A percentile compares a stretch with the other conserved stretches of the same genome.
These are phyloP conservation scores for Fragum fragum DNA, from an alignment of 2,888 invertebrate species.

Conservation along the genomic window DNA sequence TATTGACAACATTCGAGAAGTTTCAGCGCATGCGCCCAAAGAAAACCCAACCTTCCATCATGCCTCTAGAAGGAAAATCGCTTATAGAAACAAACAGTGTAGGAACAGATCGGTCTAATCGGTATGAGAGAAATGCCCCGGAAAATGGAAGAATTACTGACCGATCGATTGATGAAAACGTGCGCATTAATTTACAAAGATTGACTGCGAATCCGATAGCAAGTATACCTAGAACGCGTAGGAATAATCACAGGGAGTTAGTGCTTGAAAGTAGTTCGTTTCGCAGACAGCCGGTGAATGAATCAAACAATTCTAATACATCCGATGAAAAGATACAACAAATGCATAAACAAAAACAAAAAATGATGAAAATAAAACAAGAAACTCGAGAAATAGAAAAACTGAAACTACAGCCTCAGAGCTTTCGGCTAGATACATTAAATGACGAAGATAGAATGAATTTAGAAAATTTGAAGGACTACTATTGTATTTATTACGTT, in stretches of 20 bases:
- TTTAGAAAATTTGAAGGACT: slow-evolving; percentile 71
- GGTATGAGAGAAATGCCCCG: slow-evolving; percentile 26
- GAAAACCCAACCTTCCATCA: slow-evolving; percentile 69
- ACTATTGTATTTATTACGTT: slow-evolving; percentile 76
- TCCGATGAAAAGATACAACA: slow-evolving; percentile 56
- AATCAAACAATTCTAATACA: slow-evolving; percentile 58
- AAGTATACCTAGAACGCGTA: slow-evolving; percentile 75
- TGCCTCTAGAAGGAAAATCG: slow-evolving; percentile 77
- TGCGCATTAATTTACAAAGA: slow-evolving; percentile 73
- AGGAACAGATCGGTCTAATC: slow-evolving; percentile 29
- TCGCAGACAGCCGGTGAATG: slow-evolving; percentile 41
- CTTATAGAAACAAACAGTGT: slow-evolving; percentile 68
- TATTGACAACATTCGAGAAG: slow-evolving; percentile 77
- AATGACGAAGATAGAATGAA: slow-evolving; percentile 70
- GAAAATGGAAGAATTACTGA: slow-evolving; percentile 33
- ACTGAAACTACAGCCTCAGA: slow-evolving; percentile 63
- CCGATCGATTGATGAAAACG: slow-evolving; percentile 71
- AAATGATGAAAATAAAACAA: slow-evolving; percentile 52
- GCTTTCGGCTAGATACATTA: slow-evolving; percentile 61
- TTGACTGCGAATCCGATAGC: slow-evolving; percentile 68
- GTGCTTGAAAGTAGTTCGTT: slow-evolving; percentile 69
- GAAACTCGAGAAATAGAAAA: slow-evolving; percentile 63
- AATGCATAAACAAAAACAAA: slow-evolving; percentile 66
- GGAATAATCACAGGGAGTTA: slow-evolving; percentile 63
- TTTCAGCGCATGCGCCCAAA: slow-evolving; percentile 77